Evolutionary conservation across 2,888 invertebrate genomes (phyloP).

Genomic region (Aphodius granarius): DNA sequence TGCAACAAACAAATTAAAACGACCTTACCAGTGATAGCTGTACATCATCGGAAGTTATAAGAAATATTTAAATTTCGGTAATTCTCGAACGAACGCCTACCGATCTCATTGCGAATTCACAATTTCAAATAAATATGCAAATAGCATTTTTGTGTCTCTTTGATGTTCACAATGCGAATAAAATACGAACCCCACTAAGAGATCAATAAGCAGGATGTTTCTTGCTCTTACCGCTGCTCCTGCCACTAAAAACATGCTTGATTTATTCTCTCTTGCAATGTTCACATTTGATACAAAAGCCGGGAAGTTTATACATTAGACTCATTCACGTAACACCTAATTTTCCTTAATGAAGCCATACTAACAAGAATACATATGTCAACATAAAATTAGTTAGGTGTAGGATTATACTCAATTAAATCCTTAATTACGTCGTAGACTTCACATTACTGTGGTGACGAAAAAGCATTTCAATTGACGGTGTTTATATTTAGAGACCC

Average conservation of each 20-base stretch:
- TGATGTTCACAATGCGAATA: conserved; percentile 22
- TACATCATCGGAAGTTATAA: not conserved
- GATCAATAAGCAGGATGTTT: conserved; percentile 16
- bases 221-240: not conserved
- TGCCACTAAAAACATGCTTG: not conserved
- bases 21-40: not conserved
- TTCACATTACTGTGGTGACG: not conserved
- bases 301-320: too few relatives aligned
- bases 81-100: not conserved
- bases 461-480: not conserved
- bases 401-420: not conserved
- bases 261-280: too few relatives aligned
- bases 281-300: too few relatives aligned
- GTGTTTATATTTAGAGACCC: not conserved
- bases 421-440: not conserved
- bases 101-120: not conserved
- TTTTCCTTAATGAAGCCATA: conserved; percentile 11
- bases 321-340: too few relatives aligned
- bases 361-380: not conserved
- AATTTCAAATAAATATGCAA: conserved; percentile 16
- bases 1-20: conserved; percentile 1
- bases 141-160: conserved; percentile 24
- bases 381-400: not conserved
- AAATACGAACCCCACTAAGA: conserved; percentile 15
- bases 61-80: conserved; percentile 7